Evolutionary conservation across 2,888 invertebrate genomes (phyloP).

Genomic region (Parnassius orleans): DNA sequence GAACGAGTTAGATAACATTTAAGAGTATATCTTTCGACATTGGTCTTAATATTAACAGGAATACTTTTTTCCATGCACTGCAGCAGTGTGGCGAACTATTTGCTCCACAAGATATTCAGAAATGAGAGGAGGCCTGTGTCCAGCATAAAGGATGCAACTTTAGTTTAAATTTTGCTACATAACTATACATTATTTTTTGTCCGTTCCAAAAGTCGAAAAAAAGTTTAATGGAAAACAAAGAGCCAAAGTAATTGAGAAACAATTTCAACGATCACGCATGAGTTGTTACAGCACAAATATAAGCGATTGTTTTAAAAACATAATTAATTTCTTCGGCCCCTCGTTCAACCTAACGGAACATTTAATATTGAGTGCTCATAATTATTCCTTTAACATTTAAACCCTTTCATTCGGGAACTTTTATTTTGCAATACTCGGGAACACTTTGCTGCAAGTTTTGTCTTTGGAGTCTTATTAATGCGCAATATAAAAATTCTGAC

Average conservation of each 20-base stretch:
- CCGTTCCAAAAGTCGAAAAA: slow-evolving; percentile 41
- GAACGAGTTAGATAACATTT: too few relatives aligned
- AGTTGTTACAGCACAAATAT: slow-evolving; percentile 73
- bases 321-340: slow-evolving; percentile 77
- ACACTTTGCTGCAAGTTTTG: slow-evolving; percentile 54
- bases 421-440: slow-evolving; percentile 56
- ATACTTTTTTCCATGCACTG: too few relatives aligned
- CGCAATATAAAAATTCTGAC: slow-evolving; percentile 34
- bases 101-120: too few relatives aligned
- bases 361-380: slow-evolving; percentile 80
- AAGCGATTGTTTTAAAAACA: slow-evolving; percentile 79
- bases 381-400: slow-evolving; percentile 75
- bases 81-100: too few relatives aligned
- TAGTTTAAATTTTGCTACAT: not conserved
- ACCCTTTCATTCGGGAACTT: slow-evolving; percentile 69
- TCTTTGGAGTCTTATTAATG: slow-evolving; percentile 41
- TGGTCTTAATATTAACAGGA: too few relatives aligned
- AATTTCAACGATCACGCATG: slow-evolving; percentile 77
- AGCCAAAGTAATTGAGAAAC: slow-evolving; percentile 76
- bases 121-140: too few relatives aligned
- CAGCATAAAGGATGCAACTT: too few relatives aligned
- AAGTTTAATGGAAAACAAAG: slow-evolving; percentile 77
- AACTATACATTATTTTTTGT: slow-evolving; percentile 14
- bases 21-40: too few relatives aligned
- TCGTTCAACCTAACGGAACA: slow-evolving; percentile 73